Conservation (phyloP, 2,113 vertebrate species). For the Acrocephalus arundinaceus region DNA sequence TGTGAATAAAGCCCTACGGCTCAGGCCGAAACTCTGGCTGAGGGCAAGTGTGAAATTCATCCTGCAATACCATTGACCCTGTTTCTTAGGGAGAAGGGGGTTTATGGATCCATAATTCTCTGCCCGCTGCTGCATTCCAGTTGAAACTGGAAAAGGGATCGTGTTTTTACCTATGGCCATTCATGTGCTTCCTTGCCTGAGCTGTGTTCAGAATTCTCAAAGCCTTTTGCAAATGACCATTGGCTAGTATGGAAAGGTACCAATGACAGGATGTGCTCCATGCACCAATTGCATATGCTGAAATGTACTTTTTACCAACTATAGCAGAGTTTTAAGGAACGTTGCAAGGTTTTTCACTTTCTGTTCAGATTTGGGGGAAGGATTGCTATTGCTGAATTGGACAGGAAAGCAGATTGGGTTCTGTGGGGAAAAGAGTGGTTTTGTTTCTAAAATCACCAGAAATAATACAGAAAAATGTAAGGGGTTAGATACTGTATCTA, state of each 20-base stretch:
- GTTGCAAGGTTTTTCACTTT: background rate
- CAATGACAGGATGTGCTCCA: accelerated
- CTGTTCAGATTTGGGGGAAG: background rate
- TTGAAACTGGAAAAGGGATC: background rate
- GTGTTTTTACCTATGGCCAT: background rate
- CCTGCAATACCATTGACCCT: background rate
- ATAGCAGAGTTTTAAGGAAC: background rate
- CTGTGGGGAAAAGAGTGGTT: background rate
- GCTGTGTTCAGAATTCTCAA: background rate
- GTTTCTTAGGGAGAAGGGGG: background rate
- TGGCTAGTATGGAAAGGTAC: background rate
- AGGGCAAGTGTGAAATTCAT: background rate
- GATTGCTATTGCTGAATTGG: background rate
- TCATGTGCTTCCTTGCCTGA: background rate
- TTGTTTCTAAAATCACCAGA: background rate
- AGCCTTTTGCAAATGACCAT: background rate
- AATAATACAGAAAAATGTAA: background rate
- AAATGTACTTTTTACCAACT: background rate
- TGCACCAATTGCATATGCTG: background rate
- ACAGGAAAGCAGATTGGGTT: background rate
- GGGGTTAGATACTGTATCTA: background rate
- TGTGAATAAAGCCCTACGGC: background rate
- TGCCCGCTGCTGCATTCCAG: background rate
- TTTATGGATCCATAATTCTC: accelerated
- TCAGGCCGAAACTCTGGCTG: background rate